These are phyloP conservation scores for Tragulus kanchil DNA, from an alignment of 2,113 vertebrate species.

Conservation along the genomic window DNA sequence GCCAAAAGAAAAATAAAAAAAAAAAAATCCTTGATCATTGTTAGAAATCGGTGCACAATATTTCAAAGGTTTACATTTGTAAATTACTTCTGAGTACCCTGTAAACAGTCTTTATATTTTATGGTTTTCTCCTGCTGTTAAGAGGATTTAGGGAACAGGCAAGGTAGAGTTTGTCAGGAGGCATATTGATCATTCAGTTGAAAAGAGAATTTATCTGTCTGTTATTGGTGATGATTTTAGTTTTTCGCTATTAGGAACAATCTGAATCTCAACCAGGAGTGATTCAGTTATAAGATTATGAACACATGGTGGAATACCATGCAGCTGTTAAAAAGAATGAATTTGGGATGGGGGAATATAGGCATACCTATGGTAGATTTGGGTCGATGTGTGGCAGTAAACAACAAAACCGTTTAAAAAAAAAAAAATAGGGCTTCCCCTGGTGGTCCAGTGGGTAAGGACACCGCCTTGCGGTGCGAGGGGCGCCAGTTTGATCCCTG, in stretches of 20 bases:
- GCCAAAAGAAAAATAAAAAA: neutral
- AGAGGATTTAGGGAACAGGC: neutral
- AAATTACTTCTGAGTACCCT: constrained; percentile 12
- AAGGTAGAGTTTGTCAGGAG: neutral
- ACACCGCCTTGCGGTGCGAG: neutral
- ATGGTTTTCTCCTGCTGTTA: neutral
- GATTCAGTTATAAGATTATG: neutral
- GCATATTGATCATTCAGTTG: neutral
- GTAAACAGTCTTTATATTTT: neutral
- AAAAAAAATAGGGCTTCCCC: too few relatives aligned
- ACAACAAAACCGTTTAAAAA: too few relatives aligned
- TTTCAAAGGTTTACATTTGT: neutral
- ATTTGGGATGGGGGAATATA: too few relatives aligned
- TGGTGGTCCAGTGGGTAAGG: too few relatives aligned
- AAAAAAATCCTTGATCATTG: constrained; percentile 7
- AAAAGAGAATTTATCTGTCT: neutral
- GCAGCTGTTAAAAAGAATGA: neutral
- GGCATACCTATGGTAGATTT: too few relatives aligned
- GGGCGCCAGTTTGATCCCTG: too few relatives aligned
- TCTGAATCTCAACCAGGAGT: neutral
- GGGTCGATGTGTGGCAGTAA: too few relatives aligned
- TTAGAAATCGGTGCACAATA: neutral
- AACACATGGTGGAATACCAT: neutral
- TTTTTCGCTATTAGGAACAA: constrained; percentile 11
- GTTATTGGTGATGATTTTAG: neutral